A percentile compares a stretch with the other conserved stretches of the same genome.
Evolutionary conservation across 2,888 invertebrate genomes (phyloP).

Genomic region (Ligdia adustata): DNA sequence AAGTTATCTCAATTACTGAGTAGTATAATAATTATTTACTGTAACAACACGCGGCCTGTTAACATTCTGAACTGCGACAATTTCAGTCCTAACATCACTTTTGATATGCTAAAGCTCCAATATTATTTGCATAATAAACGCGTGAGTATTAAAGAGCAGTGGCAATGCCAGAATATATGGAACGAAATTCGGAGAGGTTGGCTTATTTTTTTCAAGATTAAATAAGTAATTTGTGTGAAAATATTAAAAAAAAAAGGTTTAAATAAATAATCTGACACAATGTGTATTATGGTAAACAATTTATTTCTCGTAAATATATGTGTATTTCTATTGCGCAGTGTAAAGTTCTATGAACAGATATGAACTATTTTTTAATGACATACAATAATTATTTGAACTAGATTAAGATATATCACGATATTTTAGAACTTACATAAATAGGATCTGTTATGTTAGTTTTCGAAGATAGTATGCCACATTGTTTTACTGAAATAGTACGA

Average conservation of each 20-base stretch:
- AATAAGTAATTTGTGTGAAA: not conserved
- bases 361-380: no score
- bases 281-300: no score
- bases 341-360: no score
- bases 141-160: slow-evolving; percentile 6
- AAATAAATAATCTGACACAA: no score
- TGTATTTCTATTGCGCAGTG: no score
- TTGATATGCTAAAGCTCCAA: slow-evolving; percentile 13
- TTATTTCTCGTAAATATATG: no score
- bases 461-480: no score
- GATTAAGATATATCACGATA: no score
- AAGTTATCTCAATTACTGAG: slow-evolving; percentile 1
- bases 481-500: no score
- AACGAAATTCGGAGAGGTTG: not conserved
- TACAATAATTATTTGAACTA: no score
- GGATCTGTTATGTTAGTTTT: no score
- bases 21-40: slow-evolving; percentile 18
- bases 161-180: not conserved
- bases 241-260: not conserved
- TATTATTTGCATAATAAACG: slow-evolving; percentile 16
- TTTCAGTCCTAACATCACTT: slow-evolving; percentile 11
- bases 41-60: slow-evolving; percentile 13
- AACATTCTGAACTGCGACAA: slow-evolving; percentile 6
- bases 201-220: not conserved
- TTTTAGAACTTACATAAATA: no score